Percentiles rank a stretch among this genome's conserved stretches.
Evolutionary conservation across 2,797 vertebrate genomes (phyloP).

Genomic region (Ceyx erithaca): DNA sequence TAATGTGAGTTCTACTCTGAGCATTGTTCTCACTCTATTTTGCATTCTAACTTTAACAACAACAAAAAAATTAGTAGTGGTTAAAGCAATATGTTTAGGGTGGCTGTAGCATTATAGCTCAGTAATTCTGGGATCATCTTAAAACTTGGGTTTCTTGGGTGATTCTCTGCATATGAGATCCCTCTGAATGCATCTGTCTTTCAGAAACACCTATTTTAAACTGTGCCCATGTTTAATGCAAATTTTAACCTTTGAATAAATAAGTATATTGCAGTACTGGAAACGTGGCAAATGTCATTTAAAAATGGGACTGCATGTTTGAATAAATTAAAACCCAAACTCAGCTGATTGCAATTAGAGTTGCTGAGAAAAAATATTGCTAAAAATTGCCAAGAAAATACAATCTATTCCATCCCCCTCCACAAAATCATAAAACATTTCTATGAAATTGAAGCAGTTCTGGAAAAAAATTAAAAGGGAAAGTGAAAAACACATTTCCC

Average conservation of each 20-base stretch:
- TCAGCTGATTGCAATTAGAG: slow-evolving; percentile 63
- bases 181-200: not conserved
- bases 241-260: not conserved
- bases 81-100: not conserved
- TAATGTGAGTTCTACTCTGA: not conserved
- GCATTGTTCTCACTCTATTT: not conserved
- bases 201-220: not conserved
- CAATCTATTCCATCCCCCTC: slow-evolving; percentile 5
- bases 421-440: slow-evolving; percentile 50
- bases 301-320: not conserved
- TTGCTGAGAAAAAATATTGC: slow-evolving; percentile 25
- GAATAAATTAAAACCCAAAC: not conserved
- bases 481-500: slow-evolving; percentile 26
- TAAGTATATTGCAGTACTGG: not conserved
- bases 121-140: not conserved
- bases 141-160: not conserved
- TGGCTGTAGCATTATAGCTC: not conserved
- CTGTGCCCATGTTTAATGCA: not conserved
- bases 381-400: slow-evolving; percentile 43
- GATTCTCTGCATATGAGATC: not conserved
- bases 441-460: slow-evolving; percentile 33
- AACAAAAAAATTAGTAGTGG: not conserved
- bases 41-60: not conserved
- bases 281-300: slow-evolving; percentile 3
- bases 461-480: slow-evolving; percentile 10